Evolutionary conservation across 2,113 vertebrate species (phyloP).

Genomic region (Atherinomorus stipes): DNA sequence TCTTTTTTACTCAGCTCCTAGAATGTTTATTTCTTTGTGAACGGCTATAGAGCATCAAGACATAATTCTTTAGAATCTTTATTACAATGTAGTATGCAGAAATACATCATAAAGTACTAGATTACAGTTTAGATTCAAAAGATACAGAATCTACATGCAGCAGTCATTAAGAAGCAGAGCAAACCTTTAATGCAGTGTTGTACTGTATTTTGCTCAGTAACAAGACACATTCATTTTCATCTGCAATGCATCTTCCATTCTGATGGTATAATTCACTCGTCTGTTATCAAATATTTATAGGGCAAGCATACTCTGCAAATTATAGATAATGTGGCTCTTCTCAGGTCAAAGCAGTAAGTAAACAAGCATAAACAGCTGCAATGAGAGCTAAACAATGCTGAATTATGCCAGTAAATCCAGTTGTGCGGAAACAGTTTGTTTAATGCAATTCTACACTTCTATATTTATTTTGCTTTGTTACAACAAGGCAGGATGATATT

Average conservation of each 20-base stretch:
- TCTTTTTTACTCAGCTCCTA: background rate
- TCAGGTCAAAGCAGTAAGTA: conserved; percentile 42
- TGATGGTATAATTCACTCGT: conserved; percentile 34
- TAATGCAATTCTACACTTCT: background rate
- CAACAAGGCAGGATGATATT: too few species aligned
- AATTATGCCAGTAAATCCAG: background rate
- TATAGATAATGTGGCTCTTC: conserved; percentile 35
- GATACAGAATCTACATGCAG: background rate
- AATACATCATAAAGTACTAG: too few species aligned
- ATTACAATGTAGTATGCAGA: background rate
- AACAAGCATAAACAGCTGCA: conserved; percentile 52
- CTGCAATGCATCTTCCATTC: conserved; percentile 22
- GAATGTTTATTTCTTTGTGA: background rate
- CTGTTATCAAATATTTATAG: conserved; percentile 61
- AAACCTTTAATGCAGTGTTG: background rate
- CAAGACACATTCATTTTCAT: conserved; percentile 3
- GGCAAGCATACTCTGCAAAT: conserved; percentile 27
- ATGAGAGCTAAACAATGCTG: conserved; percentile 2
- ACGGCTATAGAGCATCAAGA: background rate
- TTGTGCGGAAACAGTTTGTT: background rate
- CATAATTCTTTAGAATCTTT: background rate
- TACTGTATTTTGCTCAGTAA: background rate
- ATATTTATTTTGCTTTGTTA: too few species aligned
- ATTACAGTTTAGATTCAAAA: too few species aligned
- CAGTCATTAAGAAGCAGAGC: background rate